Conservation (phyloP, 2,113 vertebrate species). For the Morphnarchus princeps region DNA sequence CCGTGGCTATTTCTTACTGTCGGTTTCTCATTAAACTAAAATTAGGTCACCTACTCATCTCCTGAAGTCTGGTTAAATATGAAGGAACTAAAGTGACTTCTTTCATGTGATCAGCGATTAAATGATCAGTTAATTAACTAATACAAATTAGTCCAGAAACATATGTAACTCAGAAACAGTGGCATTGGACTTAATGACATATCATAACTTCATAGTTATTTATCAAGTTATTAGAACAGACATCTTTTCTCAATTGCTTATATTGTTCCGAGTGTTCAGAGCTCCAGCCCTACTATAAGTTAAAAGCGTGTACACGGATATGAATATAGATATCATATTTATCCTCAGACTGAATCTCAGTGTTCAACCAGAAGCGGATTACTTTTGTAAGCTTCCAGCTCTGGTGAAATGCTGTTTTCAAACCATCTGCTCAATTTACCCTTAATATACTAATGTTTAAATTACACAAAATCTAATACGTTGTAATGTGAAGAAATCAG, state of each 20-base stretch:
- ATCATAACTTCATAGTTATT: background rate
- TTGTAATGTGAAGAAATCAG: background rate
- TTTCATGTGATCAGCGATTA: background rate
- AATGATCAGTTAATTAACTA: background rate
- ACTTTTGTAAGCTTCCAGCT: background rate
- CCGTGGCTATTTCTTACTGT: background rate
- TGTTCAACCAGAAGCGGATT: background rate
- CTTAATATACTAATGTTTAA: background rate
- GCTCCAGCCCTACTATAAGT: background rate
- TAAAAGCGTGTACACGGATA: background rate
- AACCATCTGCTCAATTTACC: background rate
- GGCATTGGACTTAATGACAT: background rate
- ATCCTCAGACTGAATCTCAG: background rate
- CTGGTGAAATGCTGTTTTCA: background rate
- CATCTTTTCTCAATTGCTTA: background rate
- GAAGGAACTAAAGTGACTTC: background rate
- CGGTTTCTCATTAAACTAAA: background rate
- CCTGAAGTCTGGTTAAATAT: background rate
- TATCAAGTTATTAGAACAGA: background rate
- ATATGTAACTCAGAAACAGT: background rate
- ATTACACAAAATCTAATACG: background rate
- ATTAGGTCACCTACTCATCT: background rate
- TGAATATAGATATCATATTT: background rate
- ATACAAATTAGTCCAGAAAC: background rate
- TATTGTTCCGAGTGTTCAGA: background rate